These are phyloP conservation scores for Agrochola macilenta DNA, from an alignment of 2,888 invertebrate genomes.

Conservation along the genomic window DNA sequence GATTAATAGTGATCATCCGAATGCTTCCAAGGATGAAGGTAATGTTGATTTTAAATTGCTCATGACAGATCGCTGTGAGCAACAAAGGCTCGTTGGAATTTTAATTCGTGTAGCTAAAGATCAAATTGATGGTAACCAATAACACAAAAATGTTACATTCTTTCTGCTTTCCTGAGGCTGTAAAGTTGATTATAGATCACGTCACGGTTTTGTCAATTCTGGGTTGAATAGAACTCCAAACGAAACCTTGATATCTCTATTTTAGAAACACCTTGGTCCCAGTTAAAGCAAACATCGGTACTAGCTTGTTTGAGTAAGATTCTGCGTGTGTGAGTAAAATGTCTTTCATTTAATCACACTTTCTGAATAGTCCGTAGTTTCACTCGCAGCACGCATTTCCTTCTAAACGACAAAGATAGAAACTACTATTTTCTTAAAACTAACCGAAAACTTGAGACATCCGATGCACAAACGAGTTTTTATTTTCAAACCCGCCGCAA, in stretches of 20 bases:
- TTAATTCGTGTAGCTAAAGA: constrained; percentile 68
- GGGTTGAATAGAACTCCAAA: constrained; percentile 33
- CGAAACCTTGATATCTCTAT: constrained; percentile 17
- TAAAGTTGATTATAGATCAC: constrained; percentile 62
- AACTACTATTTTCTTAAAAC: constrained; percentile 57
- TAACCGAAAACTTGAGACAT: constrained; percentile 67
- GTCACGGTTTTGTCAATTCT: constrained; percentile 63
- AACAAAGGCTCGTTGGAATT: constrained; percentile 68
- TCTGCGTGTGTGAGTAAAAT: constrained; percentile 46
- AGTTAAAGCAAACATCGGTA: constrained; percentile 29
- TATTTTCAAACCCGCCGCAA: constrained; percentile 81
- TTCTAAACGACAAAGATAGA: constrained; percentile 36
- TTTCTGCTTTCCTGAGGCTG: constrained; percentile 63
- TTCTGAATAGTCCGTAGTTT: constrained; percentile 56
- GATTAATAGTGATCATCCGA: constrained; percentile 65
- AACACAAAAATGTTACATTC: constrained; percentile 64
- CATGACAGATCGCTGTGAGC: constrained; percentile 68
- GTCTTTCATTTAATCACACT: constrained; percentile 52
- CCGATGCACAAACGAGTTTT: constrained; percentile 78
- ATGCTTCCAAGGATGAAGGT: constrained; percentile 65
- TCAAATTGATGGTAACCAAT: constrained; percentile 65
- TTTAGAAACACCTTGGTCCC: constrained; percentile 24
- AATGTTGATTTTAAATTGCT: constrained; percentile 68
- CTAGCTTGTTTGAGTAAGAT: constrained; percentile 35
- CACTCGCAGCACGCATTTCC: constrained; percentile 47